Percentiles rank a stretch among this genome's conserved stretches.
phyloP scores from a whole-genome alignment of 2,797 vertebrate species.

The Sebastes trivittatus region DNA sequence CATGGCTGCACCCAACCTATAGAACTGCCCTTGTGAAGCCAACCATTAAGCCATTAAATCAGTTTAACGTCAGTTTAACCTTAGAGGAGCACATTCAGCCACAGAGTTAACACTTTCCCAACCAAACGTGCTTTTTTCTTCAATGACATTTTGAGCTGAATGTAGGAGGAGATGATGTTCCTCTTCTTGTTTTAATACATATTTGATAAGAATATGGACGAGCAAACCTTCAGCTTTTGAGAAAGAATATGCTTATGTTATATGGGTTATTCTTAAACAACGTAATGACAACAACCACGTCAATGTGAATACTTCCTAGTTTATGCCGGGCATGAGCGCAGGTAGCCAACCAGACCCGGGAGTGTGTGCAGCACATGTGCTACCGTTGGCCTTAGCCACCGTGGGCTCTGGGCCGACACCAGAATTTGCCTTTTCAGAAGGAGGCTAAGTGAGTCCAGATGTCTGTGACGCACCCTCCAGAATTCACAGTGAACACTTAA shows the following conservation, averaged over 20 bases:
- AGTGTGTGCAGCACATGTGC: slow-evolving; percentile 73
- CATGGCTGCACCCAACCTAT: slow-evolving; percentile 38
- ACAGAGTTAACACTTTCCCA: slow-evolving; percentile 47
- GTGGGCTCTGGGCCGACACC: slow-evolving; percentile 38
- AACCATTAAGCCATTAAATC: slow-evolving; percentile 56
- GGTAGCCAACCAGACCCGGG: slow-evolving; percentile 39
- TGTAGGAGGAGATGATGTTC: background rate
- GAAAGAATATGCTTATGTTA: background rate
- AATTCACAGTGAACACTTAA: slow-evolving; percentile 54
- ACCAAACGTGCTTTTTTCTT: background rate
- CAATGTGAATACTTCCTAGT: background rate
- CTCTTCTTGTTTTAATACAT: background rate
- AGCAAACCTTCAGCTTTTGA: background rate
- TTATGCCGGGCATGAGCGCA: background rate
- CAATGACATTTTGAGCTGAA: background rate
- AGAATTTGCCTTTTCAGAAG: slow-evolving; percentile 57
- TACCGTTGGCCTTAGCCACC: slow-evolving; percentile 66
- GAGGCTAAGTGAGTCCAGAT: slow-evolving; percentile 80
- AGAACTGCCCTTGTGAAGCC: slow-evolving; percentile 25
- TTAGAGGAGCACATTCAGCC: background rate
- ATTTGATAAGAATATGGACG: background rate
- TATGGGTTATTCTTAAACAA: background rate
- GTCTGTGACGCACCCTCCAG: slow-evolving; percentile 69
- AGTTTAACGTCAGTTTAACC: slow-evolving; percentile 42
- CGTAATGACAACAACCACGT: background rate